Evolutionary conservation across 2,888 invertebrate species (phyloP), one percentile per base, ranked within the genome.

Genomic region (Megamerina dolium): DNA sequence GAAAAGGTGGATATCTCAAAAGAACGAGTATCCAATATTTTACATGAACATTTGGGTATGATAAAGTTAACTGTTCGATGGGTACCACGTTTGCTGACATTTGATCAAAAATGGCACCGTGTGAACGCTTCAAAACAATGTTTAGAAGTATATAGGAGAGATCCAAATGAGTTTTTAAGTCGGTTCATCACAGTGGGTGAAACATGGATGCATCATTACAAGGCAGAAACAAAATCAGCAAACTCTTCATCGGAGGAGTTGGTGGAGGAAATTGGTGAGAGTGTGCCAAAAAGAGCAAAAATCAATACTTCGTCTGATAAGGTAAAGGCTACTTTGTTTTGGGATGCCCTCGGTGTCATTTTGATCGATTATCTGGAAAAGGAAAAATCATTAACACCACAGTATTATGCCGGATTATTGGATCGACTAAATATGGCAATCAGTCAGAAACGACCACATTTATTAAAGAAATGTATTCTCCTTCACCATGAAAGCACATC

Each of bases 131-230:
- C 58, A 44, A 32, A 56, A 52, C 49, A 54, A 43, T 56, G 60
- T 58, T 54, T 59, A 54, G 51, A 52, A 26, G 31, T 50, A 43
- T 59, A 60, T 52, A 56, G 59, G 48, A 56, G 55, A 36, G 59
- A 63, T 59, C 46, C 48, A 43, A 45, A 50, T 44, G 54, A 61
- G 40, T 64, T 66, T 61, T 36, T 57, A 48, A 57, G 53, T 49
- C 51, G 59, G 31, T 57, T 58, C 34, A 50, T 68, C 26, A 65
- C 61, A 43, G 55, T 63, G 10, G 65, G 67, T 53, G 60, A 68
- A 60, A 66, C 61, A 35, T 64, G 60, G 61, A 54, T 66, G 32
- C 57, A 63, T 43, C 49, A 57, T 41, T 59, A 53, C 46, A 62
- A 55, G 21, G 58, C 61, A 43, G 60, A 64, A 45, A 58, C 57